Evolutionary conservation across 2,888 invertebrate genomes (phyloP).

Genomic region (Drosophila pseudotakahashii): DNA sequence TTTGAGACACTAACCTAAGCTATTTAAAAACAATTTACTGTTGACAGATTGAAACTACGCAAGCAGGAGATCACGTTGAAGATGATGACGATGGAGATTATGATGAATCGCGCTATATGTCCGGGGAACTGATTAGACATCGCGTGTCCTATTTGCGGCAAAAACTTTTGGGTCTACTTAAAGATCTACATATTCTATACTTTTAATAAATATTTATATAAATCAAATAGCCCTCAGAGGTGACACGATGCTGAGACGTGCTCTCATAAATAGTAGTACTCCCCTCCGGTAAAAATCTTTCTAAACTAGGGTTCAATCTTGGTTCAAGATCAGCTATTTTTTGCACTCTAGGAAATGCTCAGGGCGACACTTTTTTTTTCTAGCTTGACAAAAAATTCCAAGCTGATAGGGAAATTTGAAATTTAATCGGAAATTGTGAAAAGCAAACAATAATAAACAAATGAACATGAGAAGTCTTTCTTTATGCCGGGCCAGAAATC

Average conservation of each 20-base stretch:
- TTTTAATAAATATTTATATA: constrained; percentile 9
- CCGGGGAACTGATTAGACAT: constrained; percentile 16
- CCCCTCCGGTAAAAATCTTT: constrained; percentile 1
- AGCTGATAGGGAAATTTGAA: constrained; percentile 16
- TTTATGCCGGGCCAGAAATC: constrained; percentile 39
- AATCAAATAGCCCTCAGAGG: constrained; percentile 7
- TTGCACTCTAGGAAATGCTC: constrained; percentile 9
- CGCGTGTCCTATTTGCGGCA: constrained; percentile 12
- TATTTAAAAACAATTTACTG: constrained; percentile 14
- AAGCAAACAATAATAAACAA: constrained; percentile 2
- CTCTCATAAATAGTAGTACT: background rate
- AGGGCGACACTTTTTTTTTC: constrained; percentile 12
- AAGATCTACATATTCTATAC: constrained; percentile 3
- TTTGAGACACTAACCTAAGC: background rate
- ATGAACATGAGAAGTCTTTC: constrained; percentile 23
- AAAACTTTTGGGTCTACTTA: constrained; percentile 36
- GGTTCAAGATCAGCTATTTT: constrained; percentile 38
- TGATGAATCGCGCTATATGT: constrained; percentile 10
- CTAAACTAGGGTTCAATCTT: constrained; percentile 26
- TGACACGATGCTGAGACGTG: constrained; percentile 22
- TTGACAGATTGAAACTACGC: constrained; percentile 21
- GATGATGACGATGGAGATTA: constrained; percentile 18
- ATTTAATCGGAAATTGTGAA: constrained; percentile 2
- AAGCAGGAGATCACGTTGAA: constrained; percentile 28
- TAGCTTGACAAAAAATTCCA: constrained; percentile 16